A percentile compares a stretch with the other conserved stretches of the same genome.
phyloP scores from a whole-genome alignment of 2,113 vertebrate genomes.

The Trogon surrucura region DNA sequence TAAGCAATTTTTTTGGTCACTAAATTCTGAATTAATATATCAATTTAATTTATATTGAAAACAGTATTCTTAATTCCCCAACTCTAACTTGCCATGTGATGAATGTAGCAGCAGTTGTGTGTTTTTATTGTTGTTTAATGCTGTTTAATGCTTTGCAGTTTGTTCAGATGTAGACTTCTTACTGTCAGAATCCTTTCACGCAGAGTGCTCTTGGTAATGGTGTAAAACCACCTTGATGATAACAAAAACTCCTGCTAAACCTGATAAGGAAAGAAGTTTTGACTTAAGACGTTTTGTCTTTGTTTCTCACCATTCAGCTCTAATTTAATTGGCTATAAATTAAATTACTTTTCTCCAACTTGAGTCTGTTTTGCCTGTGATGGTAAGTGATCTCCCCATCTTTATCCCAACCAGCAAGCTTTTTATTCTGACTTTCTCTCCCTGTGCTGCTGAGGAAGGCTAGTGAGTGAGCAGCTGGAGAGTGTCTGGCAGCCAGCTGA shows the following conservation, averaged over 20 bases:
- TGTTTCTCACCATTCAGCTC: neutral
- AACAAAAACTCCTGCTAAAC: neutral
- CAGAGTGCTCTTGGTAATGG: neutral
- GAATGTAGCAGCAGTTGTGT: neutral
- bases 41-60: neutral
- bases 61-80: neutral
- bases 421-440: neutral
- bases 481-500: neutral
- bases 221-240: neutral
- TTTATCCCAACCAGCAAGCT: neutral
- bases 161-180: neutral
- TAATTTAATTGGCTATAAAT: neutral
- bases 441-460: neutral
- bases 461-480: neutral
- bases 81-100: neutral
- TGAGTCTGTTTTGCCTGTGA: neutral
- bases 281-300: neutral
- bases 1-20: neutral
- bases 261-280: neutral
- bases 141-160: neutral
- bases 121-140: neutral
- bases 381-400: neutral
- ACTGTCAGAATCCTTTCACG: neutral
- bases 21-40: neutral
- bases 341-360: neutral